phyloP scores from a whole-genome alignment of 2,797 vertebrate genomes.

The Nasua narica region DNA sequence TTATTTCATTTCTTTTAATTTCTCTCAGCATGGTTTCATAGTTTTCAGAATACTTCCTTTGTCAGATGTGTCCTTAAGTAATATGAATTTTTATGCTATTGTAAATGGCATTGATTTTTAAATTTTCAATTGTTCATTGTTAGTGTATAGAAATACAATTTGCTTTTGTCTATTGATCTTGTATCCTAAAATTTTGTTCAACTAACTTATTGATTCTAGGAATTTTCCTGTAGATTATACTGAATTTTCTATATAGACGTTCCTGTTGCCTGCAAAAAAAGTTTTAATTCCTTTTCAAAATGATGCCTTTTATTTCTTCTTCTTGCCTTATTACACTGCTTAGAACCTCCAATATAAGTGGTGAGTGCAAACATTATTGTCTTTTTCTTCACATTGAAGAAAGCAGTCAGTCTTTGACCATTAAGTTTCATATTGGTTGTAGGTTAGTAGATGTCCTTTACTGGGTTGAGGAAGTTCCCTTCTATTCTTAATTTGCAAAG shows the following conservation, averaged over 20 bases:
- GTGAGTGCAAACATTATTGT: neutral
- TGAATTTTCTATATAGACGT: neutral
- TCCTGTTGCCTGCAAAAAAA: neutral
- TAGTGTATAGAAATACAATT: neutral
- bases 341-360: neutral
- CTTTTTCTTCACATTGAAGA: neutral
- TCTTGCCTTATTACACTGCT: neutral
- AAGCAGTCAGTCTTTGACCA: neutral
- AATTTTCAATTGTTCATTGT: neutral
- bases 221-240: neutral
- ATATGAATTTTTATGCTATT: neutral
- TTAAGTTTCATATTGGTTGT: neutral
- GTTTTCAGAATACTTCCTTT: neutral
- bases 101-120: neutral
- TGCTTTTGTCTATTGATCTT: neutral
- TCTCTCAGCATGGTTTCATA: neutral
- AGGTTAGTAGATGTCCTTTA: neutral
- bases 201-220: neutral
- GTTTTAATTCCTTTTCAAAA: neutral
- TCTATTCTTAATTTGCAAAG: neutral
- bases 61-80: neutral
- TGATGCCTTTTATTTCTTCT: neutral
- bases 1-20: neutral
- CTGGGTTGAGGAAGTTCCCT: neutral
- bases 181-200: neutral